These are phyloP conservation scores for Lanistes nyassanus DNA, from an alignment of 1,140 invertebrate genomes.

Conservation along the genomic window DNA sequence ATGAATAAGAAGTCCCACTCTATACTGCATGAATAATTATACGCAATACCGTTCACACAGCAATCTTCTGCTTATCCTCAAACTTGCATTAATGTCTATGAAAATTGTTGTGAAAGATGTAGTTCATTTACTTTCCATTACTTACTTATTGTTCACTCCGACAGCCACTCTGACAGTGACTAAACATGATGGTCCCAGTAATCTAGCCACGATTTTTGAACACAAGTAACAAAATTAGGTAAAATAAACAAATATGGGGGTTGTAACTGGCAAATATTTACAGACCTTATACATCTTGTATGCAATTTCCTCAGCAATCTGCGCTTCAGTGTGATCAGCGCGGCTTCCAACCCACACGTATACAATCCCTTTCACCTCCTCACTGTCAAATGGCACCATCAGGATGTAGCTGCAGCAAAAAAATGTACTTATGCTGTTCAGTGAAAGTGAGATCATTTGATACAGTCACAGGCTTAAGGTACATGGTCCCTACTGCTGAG, in stretches of 20 bases:
- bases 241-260: no score
- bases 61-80: no score
- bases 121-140: no score
- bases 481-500: no score
- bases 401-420: slow-evolving; percentile 83
- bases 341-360: slow-evolving; percentile 98
- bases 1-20: background rate
- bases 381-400: slow-evolving; percentile 91
- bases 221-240: no score
- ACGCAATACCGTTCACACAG: background rate
- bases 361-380: slow-evolving; percentile 90
- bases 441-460: background rate
- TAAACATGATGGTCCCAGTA: slow-evolving; percentile 4
- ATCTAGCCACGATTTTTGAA: no score
- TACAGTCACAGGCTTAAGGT: background rate
- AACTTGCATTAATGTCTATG: no score
- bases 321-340: slow-evolving; percentile 86
- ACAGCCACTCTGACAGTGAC: background rate
- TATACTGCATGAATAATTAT: background rate
- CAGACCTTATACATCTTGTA: slow-evolving; percentile 85
- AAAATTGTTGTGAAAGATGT: no score
- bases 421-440: slow-evolving; percentile 21
- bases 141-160: no score
- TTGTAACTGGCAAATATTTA: background rate
- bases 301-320: slow-evolving; percentile 91